Evolutionary conservation across 2,888 invertebrate species (phyloP), one percentile per base, ranked within the genome.

Genomic region (Lasius platythorax): DNA sequence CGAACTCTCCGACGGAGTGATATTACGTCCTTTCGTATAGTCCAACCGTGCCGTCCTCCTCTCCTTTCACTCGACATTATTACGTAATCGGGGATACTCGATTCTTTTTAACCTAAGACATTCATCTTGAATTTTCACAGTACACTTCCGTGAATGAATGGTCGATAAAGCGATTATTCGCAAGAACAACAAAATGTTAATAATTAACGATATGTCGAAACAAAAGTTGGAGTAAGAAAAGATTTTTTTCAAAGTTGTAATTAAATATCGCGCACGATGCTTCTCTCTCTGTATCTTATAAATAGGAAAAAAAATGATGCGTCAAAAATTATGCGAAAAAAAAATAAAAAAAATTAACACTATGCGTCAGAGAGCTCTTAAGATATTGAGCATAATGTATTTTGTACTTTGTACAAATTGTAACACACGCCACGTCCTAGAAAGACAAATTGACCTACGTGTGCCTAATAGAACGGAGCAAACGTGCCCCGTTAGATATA

Each of bases 381-480:
- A 56, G 56, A 23, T 56, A 9, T 56, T 56, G 37, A 72, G 33
- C 15, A 37, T 58, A 37, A 23, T 43, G 37, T 6, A 12, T 9
- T 28, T 37, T 66, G 12, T 64, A 40, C 5, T 40, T 53, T 78
- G 43, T 15, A 18, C 18, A 56, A 56, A 86, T 83, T 84, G 68
- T 46, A 58, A 74, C 56, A 58, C 61, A 61, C 83, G 61, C 72
- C 83, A 86, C 82, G 87, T 82, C 87, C 87, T 89, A 87, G 81
- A 89, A 88, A 88, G 88, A 75, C 87, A 90, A 53, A 90, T 90
- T 90, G 87, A 88, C 86, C 85, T 53, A 81, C 78, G 87, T 66
- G 66, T 46, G 78, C 53, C 84, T 83, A 88, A 90, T 90, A 79
- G 85, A 85, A 85, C 79, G 84, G 30, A 63, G 74, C 67, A 70